Conservation (phyloP, 1,140 invertebrate genomes). For the Aphelinus certus region DNA sequence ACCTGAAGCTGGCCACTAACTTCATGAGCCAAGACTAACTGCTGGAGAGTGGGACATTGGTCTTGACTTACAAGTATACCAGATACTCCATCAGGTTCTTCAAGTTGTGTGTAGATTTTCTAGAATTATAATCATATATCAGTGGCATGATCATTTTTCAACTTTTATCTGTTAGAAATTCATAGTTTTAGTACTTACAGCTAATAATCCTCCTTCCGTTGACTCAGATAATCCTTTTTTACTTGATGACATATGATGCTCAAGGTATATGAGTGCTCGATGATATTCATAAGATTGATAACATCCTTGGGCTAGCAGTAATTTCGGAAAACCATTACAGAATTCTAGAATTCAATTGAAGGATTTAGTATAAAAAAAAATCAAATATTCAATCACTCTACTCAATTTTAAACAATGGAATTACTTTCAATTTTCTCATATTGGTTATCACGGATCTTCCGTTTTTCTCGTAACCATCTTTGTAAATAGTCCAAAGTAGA, state of each 20-base stretch:
- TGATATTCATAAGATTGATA: conserved; percentile 79
- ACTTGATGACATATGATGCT: conserved; percentile 73
- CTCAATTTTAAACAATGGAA: conserved; percentile 14
- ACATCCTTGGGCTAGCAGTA: conserved; percentile 75
- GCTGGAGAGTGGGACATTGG: conserved; percentile 74
- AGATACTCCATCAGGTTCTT: conserved; percentile 81
- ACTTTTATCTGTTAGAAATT: conserved; percentile 1
- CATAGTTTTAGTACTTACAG: conserved; percentile 46
- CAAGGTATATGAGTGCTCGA: conserved; percentile 77
- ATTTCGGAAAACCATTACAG: conserved; percentile 70
- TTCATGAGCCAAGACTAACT: conserved; percentile 78
- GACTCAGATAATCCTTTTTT: conserved; percentile 70
- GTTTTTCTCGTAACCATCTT: conserved; percentile 73
- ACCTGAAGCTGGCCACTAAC: conserved; percentile 73
- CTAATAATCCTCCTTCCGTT: conserved; percentile 61
- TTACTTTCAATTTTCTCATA: conserved; percentile 56
- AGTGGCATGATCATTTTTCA: no score
- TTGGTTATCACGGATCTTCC: conserved; percentile 52
- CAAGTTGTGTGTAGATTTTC: conserved; percentile 79
- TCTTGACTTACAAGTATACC: conserved; percentile 75
- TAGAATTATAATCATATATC: conserved; percentile 56
- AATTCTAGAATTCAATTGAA: conserved; percentile 62
- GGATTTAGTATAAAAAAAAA: not conserved
- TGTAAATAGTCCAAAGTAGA: conserved; percentile 78
- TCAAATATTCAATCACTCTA: not conserved